Base-by-base conservation (phyloP, 2,888 invertebrate genomes). In the Andrena chrysosceles region DNA sequence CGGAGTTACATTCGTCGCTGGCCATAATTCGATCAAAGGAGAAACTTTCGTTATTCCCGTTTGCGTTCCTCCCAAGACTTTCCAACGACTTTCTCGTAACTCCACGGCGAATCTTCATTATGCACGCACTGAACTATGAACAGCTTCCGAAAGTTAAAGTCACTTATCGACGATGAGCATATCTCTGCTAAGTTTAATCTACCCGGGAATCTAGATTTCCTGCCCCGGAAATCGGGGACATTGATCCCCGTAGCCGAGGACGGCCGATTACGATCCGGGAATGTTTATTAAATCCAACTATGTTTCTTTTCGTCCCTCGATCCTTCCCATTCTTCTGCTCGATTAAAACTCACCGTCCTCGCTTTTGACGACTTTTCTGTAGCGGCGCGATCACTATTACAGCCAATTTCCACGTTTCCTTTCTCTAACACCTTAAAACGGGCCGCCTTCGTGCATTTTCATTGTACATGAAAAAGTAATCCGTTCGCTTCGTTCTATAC, bases 251-350 rank as follows among this genome's bases (percentile, higher is more conserved):
- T 80, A 67, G 68, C 77, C 70, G 77, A 72, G 67, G 81, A 71
- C 79, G 76, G 83, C 83, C 87, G 86, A 87, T 87, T 87, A 87
- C 87, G 83, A 81, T 66, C 79, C 81, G 81, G 88, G 87, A 87
- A 87, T 88, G 87, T 87, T 88, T 87, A 87, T 87, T 87, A 87
- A 87, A 87, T 88, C 88, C 86, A 81, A 74, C 85, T 87, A 85
- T 81, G 83, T 84, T 86, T 87, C 86, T 86, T 86, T 85, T 72
- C 76, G 70, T 62, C 56, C 62, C 63, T 68, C 72, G 35, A 78
- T 63, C 31, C 74, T 74, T 74, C 70, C 71, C 77, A 71, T 85
- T 82, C 70, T 78, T 83, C 73, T 59, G 0, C 68, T 69, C 74
- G 85, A 85, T 87, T 83, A 87, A 87, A 87, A 85, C 54, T 83